Evolutionary conservation across 2,888 invertebrate genomes (phyloP), one percentile per base, ranked within the genome.

Genomic region (Sipha maydis): DNA sequence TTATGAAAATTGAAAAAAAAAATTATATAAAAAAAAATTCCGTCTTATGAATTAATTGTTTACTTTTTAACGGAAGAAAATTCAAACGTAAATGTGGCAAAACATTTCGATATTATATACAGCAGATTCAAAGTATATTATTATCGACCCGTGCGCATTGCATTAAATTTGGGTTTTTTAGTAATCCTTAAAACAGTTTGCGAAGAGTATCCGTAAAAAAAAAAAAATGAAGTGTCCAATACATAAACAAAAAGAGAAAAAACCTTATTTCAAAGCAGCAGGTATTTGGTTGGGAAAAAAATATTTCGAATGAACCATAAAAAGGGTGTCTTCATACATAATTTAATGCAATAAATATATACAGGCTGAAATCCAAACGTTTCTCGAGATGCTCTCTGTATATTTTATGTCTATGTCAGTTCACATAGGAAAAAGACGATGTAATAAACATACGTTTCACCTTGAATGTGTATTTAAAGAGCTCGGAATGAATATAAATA

Each of bases 281-380:
- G 77, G 77, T 41, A 85, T 31, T 8, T 11, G 25, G 31, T 11
- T 11, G 56, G 28, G 71, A 41, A 67, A 41, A 38, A 83, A 67
- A 85, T 76, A 85, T 76, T 67, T 41, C 21, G 76, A 67, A 85
- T 11, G 76, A 38, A 21, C 76, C 61, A 77, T 85, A 85, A 76
- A 85, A 85, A 76, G 28, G 75, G 84, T 76, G 41, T 84, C 38
- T 84, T 84, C 84, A 67, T 84, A 67, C 76, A 85, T 78, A 85
- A 78, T 85, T 77, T 78, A 85, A 85, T 85, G 71, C 78, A 69
- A 79, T 85, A 69, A 54, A 71, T 71, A 34, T 78, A 48, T 14
- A 85, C 78, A 34, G 2, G 34, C 78, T 71, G 48, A 69, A 85
- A 78, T 78, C 34, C 67, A 71, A 85, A 78, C 31, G 78, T 56